phyloP scores from a whole-genome alignment of 2,113 vertebrate species.

The Ursus arctos region DNA sequence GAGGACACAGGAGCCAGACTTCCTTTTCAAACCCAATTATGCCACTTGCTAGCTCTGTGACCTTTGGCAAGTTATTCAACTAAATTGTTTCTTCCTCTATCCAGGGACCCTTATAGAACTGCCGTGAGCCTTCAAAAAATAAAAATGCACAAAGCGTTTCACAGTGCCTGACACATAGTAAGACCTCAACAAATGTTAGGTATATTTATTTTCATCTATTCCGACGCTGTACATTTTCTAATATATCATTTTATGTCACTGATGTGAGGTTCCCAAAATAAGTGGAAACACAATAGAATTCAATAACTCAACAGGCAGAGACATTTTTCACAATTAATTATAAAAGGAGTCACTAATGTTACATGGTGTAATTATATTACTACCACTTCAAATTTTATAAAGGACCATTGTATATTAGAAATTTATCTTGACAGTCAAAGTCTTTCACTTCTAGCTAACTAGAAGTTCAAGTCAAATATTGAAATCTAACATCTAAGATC shows the following conservation, averaged over 20 bases:
- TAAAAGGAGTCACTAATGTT: neutral
- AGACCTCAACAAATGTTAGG: neutral
- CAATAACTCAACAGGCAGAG: constrained; percentile 21
- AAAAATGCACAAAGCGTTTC: neutral
- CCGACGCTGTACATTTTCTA: neutral
- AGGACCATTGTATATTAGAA: constrained; percentile 6
- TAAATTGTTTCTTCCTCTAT: neutral
- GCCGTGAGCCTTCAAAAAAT: neutral
- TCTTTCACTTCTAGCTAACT: constrained; percentile 29
- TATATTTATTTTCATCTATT: neutral
- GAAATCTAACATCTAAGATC: constrained; percentile 59
- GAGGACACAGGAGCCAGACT: neutral
- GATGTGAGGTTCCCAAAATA: constrained; percentile 11
- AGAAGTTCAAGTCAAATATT: constrained; percentile 47
- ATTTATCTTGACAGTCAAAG: neutral
- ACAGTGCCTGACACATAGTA: neutral
- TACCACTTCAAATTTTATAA: constrained; percentile 51
- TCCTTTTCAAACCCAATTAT: neutral
- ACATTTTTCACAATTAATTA: neutral
- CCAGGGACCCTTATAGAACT: neutral
- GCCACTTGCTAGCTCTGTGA: neutral
- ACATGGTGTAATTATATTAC: neutral
- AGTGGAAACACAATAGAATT: constrained; percentile 12
- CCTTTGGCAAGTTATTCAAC: neutral
- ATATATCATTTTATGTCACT: neutral